These are phyloP conservation scores for Synanthedon tipuliformis DNA, from an alignment of 2,888 invertebrate genomes.

Conservation along the genomic window DNA sequence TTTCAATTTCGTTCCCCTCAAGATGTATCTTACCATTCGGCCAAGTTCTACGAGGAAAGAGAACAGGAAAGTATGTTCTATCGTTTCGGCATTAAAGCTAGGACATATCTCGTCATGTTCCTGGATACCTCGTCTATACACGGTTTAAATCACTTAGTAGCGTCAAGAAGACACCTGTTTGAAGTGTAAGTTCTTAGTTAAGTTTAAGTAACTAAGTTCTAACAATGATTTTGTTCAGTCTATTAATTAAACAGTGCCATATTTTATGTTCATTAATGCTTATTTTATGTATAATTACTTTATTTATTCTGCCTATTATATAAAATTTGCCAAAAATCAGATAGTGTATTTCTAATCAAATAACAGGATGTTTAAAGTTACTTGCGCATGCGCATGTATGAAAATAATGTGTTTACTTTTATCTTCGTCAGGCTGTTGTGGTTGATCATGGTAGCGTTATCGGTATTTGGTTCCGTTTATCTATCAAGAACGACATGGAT, in stretches of 20 bases:
- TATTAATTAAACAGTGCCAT: no score
- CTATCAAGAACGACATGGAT: slow-evolving; percentile 73
- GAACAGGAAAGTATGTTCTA: slow-evolving; percentile 7
- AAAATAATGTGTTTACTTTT: no score
- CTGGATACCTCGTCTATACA: slow-evolving; percentile 66
- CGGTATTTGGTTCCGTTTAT: slow-evolving; percentile 65
- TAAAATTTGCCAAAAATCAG: no score
- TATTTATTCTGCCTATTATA: no score
- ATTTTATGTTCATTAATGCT: not conserved
- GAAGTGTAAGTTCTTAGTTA: slow-evolving; percentile 48
- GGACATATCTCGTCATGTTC: slow-evolving; percentile 42
- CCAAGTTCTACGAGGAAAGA: slow-evolving; percentile 3
- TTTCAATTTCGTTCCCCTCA: slow-evolving; percentile 30
- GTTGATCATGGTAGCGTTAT: slow-evolving; percentile 64
- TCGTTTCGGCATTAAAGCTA: slow-evolving; percentile 17
- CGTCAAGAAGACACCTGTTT: slow-evolving; percentile 43
- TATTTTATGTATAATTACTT: not conserved
- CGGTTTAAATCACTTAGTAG: slow-evolving; percentile 64
- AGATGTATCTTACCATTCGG: slow-evolving; percentile 15
- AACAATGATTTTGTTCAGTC: not conserved
- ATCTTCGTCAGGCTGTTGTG: slow-evolving; percentile 59
- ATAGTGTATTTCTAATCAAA: no score
- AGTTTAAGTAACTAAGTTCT: not conserved
- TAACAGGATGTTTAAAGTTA: no score
- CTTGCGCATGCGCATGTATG: no score